Percentiles rank a stretch among this genome's conserved stretches.
These are phyloP conservation scores for Zaprionus obscuricornis DNA, from an alignment of 2,888 invertebrate species.

Conservation along the genomic window DNA sequence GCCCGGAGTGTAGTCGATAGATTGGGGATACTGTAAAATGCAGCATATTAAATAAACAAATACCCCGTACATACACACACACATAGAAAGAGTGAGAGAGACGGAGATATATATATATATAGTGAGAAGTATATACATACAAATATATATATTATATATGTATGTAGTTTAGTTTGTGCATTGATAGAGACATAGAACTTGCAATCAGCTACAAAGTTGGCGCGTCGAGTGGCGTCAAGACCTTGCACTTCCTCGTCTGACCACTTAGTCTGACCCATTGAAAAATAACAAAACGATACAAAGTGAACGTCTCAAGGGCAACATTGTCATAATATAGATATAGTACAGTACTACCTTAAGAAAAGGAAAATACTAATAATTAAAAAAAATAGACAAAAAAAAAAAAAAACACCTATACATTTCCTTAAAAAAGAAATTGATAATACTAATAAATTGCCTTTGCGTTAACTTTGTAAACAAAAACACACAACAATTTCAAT, in stretches of 20 bases:
- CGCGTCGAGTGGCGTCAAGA: constrained; percentile 48
- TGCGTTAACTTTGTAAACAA: too few relatives aligned
- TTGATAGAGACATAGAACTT: constrained; percentile 30
- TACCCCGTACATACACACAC: constrained; percentile 6
- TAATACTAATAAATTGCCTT: too few relatives aligned
- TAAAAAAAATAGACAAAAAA: too few relatives aligned
- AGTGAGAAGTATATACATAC: not conserved
- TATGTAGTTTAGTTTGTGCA: constrained; percentile 1
- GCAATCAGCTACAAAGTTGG: constrained; percentile 54
- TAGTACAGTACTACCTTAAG: not conserved
- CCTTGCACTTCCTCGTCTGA: constrained; percentile 47
- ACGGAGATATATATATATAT: too few relatives aligned
- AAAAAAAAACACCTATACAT: too few relatives aligned
- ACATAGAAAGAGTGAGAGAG: too few relatives aligned
- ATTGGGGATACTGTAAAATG: constrained; percentile 51
- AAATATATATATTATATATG: not conserved
- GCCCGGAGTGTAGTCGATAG: not conserved
- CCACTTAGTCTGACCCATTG: constrained; percentile 38
- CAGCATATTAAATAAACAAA: constrained; percentile 69
- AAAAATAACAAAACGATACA: too few relatives aligned
- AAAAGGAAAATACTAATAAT: too few relatives aligned
- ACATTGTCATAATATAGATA: constrained; percentile 1
- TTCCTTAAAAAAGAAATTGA: too few relatives aligned
- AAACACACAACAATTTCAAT: too few relatives aligned
- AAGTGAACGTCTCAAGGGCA: constrained; percentile 44